Conservation (phyloP, 2,797 vertebrate genomes). For the Gymnoscopelus braueri region DNA sequence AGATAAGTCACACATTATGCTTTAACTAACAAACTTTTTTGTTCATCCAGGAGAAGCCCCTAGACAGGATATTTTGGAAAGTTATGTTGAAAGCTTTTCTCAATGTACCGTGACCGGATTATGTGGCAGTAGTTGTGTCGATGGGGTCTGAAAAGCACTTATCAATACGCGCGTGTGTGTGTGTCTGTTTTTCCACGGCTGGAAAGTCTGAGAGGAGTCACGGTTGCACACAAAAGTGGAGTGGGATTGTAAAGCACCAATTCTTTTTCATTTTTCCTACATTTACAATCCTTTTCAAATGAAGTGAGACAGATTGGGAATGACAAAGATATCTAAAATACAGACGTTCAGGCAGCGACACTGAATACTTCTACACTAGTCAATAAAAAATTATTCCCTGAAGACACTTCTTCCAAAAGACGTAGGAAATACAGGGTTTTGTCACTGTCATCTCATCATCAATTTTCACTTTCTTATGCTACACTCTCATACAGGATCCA, state of each 20-base stretch:
- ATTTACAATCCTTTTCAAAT: constrained; percentile 62
- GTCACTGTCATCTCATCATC: constrained; percentile 31
- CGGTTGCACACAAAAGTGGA: constrained; percentile 44
- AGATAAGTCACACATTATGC: constrained; percentile 51
- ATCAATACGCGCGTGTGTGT: constrained; percentile 65
- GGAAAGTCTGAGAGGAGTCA: constrained; percentile 53
- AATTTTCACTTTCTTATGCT: constrained; percentile 2
- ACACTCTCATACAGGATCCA: background rate
- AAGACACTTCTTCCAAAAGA: constrained; percentile 25
- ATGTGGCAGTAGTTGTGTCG: constrained; percentile 43
- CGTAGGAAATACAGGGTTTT: constrained; percentile 25
- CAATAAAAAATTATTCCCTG: constrained; percentile 43
- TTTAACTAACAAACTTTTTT: constrained; percentile 57
- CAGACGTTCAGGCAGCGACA: constrained; percentile 61
- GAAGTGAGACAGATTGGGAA: constrained; percentile 71
- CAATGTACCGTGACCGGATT: constrained; percentile 67
- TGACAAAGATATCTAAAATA: constrained; percentile 61
- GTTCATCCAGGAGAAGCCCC: constrained; percentile 63
- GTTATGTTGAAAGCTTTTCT: constrained; percentile 60
- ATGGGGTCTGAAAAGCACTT: constrained; percentile 54
- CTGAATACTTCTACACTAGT: constrained; percentile 45
- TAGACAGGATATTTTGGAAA: constrained; percentile 74
- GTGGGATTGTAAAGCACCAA: constrained; percentile 36
- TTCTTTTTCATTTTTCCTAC: constrained; percentile 60
- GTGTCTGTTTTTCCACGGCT: constrained; percentile 27